Evolutionary conservation across 1,140 invertebrate genomes (phyloP).

Genomic region (Sinonovacula constricta): DNA sequence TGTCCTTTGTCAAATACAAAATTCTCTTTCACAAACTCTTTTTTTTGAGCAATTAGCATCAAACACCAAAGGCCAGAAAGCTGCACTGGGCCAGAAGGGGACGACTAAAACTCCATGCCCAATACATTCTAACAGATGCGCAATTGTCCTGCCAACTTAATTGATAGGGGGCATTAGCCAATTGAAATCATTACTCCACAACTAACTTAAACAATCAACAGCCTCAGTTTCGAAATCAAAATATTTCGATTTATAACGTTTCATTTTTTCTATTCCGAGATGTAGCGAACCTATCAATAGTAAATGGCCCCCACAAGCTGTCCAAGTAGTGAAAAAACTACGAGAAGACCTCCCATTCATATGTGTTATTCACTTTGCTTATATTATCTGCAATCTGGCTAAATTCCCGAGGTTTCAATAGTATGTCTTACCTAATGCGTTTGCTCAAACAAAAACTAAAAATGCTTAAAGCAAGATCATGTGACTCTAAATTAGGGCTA

Average conservation of each 20-base stretch:
- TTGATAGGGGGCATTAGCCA: too few species aligned
- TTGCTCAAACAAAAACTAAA: not conserved
- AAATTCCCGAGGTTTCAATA: slow-evolving; percentile 6
- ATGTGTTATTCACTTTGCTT: too few species aligned
- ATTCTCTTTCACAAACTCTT: too few species aligned
- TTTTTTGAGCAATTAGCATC: too few species aligned
- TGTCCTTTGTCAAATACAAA: too few species aligned
- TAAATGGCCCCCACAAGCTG: too few species aligned
- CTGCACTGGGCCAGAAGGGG: slow-evolving; percentile 5
- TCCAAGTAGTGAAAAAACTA: too few species aligned
- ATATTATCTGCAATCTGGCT: slow-evolving; percentile 3
- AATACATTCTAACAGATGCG: slow-evolving; percentile 20
- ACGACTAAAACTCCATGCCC: not conserved
- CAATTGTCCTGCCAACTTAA: too few species aligned
- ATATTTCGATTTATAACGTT: slow-evolving; percentile 30
- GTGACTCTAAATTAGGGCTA: too few species aligned
- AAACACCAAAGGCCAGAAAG: too few species aligned
- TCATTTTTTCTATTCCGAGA: slow-evolving; percentile 4
- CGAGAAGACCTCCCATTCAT: slow-evolving; percentile 15
- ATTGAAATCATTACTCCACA: too few species aligned
- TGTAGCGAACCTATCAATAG: slow-evolving; percentile 25
- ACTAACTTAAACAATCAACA: slow-evolving; percentile 4
- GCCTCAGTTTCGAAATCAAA: slow-evolving; percentile 8
- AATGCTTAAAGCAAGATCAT: too few species aligned
- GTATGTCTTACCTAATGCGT: slow-evolving; percentile 6